Evolutionary conservation across 2,797 vertebrate genomes (phyloP), one percentile per base, ranked within the genome.

Genomic region (Gouania willdenowi): DNA sequence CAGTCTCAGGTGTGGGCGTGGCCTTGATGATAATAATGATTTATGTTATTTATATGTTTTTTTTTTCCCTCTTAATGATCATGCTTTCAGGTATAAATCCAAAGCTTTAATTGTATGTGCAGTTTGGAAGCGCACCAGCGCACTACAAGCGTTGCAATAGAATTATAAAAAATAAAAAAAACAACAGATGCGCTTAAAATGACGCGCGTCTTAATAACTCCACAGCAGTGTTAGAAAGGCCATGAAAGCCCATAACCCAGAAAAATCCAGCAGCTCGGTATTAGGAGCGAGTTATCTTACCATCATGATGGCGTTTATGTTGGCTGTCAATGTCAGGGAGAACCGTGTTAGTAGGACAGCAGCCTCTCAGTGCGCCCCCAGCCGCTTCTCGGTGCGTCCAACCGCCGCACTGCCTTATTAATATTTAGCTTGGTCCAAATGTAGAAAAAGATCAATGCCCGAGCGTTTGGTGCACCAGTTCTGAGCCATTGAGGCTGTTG

Each of bases 271-370:
- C 14, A n/a, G 2, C 22, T 19, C n/a, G 16, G 71, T n/a, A 36
- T 34, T 32, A 9, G 59, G 3, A 57, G 19, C 0, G 13, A 43
- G 8, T n/a, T n/a, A 15, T 30, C 84, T 79, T 82, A 87, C 84
- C 84, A 87, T 87, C 60, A 41, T 59, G 19, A 17, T 17, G 30
- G 47, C 2, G 36, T 35, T 34, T 29, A 28, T 66, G 23, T 39
- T 15, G 4, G 26, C 10, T 6, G 36, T 20, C 39, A 34, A 36
- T 8, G n/a, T n/a, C n/a, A n/a, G 11, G 39, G 61, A 37, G 22
- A 19, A 38, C 30, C 46, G 5, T 21, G 13, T 19, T 37, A 32
- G 49, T 27, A 42, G 3, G 36, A 64, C 32, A 24, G 37, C 27
- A 61, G 44, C 19, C 57, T 29, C 17, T 37, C 24, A 27, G 21